Base-by-base conservation (phyloP, 2,888 invertebrate species). In the Apamea anceps region DNA sequence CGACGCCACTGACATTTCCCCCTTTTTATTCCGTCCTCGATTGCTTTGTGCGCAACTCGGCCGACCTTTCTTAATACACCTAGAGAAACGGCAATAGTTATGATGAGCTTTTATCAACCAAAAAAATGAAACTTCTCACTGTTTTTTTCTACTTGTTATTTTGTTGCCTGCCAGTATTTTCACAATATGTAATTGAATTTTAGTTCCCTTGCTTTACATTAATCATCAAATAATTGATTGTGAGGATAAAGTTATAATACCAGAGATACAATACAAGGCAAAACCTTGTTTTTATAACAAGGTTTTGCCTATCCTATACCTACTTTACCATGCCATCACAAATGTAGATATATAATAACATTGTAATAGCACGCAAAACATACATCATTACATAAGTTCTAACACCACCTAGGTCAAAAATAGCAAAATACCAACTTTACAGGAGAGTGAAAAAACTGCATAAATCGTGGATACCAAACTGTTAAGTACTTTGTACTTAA, bases 11-110 rank as follows among this genome's bases (percentile, higher is more conserved):
- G 42, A 80, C 65, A 75, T 86, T 85, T 63, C 72, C 84, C 85
- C 86, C 79, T 75, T 57, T 65, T 65, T 54, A 76, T 86, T 77
- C 28, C 70, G 72, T 73, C 63, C 48, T 25, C 54, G 13, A 54
- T 54, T 37, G 86, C 75, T 85, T 86, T 82, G 85, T 76, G 83
- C 68, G 75, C 63, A 79, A 73, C 65, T 72, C 67, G 72, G 48
- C n/a, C 42, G 62, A 63, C 63, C 67, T 63, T 79, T 65, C 13
- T 62, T 77, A 70, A 37, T 63, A 57, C 32, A 72, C 13, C 2
- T 80, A 37, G 62, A 37, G 6, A 85, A 81, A 75, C 28, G 66
- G 42, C 48, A 48, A 51, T 45, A 68, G 10, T 51, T 42, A 77
- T 1, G 25, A 18, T 12, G 51, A 54, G 15, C 8, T n/a, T 12